Evolutionary conservation across 2,888 invertebrate genomes (phyloP), one percentile per base, ranked within the genome.

Genomic region (Dermolepida albohirtum): DNA sequence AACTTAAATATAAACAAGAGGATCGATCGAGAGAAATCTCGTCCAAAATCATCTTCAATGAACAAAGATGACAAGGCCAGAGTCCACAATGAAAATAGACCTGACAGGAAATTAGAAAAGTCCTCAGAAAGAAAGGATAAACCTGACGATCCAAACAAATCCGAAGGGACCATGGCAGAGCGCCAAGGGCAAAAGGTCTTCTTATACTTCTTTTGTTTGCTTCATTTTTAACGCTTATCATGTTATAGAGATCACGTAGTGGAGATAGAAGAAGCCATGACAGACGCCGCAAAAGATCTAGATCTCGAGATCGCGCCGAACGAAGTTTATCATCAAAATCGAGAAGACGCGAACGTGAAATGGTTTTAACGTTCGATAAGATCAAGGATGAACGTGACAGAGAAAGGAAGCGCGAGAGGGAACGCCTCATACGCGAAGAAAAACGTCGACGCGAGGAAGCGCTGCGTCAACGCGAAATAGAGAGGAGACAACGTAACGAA

Each of bases 401-500:
- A 40, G 91, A 92, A 67, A 86, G 93, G 34, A 85, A 90, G 16
- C 88, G 95, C 49, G 92, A 95, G 76, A 88, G 92, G 2, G 92
- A 94, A 73, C 88, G 95, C 22, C 87, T 90, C 65, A 83, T 91
- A 62, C 88, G 95, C 27, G 94, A 95, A 78, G 92, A 94, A 76
- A 93, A 94, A 78, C 88, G 95, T 16, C 86, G 94, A 39, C 89
- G 93, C 62, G 91, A 93, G 74, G 93, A 94, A 76, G 89, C 91
- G 74, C 88, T 91, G 49, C 88, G 92, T 27, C 90, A 93, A 74
- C 87, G 92, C 5, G 94, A 94, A 78, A 88, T 92, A 10, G 94
- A 96, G 78, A 87, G 94, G 2, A 87, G 92, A 8, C 94, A 96
- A 80, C 89, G 94, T 4, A 92, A 92, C 79, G 96, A 97, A 84